Evolutionary conservation across 2,797 vertebrate genomes (phyloP).

Genomic region (Premnoplex brunnescens): DNA sequence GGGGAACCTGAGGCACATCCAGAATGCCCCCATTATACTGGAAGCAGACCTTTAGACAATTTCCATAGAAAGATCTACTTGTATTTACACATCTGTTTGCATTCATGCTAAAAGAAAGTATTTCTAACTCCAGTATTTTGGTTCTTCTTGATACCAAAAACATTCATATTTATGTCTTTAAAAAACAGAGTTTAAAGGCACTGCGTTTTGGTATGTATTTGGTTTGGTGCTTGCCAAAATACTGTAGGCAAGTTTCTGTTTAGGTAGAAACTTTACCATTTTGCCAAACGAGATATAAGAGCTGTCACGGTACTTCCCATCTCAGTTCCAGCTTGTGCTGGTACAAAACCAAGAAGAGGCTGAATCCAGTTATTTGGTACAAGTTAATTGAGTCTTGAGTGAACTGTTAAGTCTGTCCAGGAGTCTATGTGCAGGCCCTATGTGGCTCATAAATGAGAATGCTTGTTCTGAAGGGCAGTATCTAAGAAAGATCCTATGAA

Average conservation of each 20-base stretch:
- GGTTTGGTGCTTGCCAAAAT: background rate
- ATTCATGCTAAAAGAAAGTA: background rate
- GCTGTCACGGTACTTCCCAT: background rate
- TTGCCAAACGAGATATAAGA: background rate
- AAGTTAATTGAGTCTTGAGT: background rate
- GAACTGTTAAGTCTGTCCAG: background rate
- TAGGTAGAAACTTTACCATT: background rate
- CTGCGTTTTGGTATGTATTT: background rate
- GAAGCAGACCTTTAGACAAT: background rate
- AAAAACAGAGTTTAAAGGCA: background rate
- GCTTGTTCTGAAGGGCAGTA: background rate
- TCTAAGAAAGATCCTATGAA: background rate
- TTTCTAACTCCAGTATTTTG: background rate
- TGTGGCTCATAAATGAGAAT: background rate
- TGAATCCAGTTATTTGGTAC: background rate
- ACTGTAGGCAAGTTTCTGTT: background rate
- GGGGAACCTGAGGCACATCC: background rate
- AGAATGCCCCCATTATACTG: background rate
- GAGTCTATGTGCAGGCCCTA: background rate
- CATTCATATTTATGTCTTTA: background rate
- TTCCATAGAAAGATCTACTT: background rate
- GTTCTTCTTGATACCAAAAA: background rate
- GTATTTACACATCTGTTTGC: background rate
- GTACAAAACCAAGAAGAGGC: background rate
- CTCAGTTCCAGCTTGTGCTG: background rate